Conservation (phyloP, 2,113 vertebrate genomes). For the Girardinichthys multiradiatus region DNA sequence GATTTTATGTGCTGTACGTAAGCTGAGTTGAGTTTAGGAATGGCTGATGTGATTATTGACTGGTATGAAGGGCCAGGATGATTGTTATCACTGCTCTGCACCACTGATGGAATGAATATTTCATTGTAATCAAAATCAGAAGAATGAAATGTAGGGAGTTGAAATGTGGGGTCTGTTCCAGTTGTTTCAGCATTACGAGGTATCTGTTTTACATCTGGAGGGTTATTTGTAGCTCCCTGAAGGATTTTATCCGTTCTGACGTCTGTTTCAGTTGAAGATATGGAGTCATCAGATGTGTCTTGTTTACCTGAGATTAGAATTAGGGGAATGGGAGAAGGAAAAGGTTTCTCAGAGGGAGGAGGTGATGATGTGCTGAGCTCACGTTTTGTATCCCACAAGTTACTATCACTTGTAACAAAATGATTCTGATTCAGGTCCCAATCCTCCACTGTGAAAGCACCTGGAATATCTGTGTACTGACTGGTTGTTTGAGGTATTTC, state of each 20-base stretch:
- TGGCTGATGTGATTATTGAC: conserved; percentile 9
- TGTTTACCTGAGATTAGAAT: conserved; percentile 58
- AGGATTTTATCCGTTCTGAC: conserved; percentile 46
- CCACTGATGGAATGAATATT: conserved; percentile 25
- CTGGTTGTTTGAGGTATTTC: conserved; percentile 36
- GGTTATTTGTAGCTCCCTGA: conserved; percentile 20
- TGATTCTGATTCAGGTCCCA: conserved; percentile 3
- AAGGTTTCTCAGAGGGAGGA: conserved; percentile 38
- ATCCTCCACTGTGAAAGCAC: conserved; percentile 9
- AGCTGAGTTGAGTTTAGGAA: not conserved
- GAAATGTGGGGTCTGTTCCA: conserved; percentile 21
- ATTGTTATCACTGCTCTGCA: conserved; percentile 1
- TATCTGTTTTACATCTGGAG: conserved; percentile 27
- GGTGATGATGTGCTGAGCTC: conserved; percentile 42
- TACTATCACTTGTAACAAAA: conserved; percentile 11
- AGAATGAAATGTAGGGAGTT: not conserved
- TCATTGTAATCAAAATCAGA: conserved; percentile 64
- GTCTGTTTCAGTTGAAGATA: conserved; percentile 59
- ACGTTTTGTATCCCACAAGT: conserved; percentile 13
- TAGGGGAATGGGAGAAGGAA: conserved; percentile 10
- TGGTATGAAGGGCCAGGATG: conserved; percentile 5
- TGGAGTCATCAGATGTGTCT: conserved; percentile 38
- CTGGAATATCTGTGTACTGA: conserved; percentile 9
- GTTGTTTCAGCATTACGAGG: conserved; percentile 11
- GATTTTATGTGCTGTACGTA: conserved; percentile 3